Evolutionary conservation across 1,140 invertebrate species (phyloP).

Genomic region (Pemphigus obesinymphae): DNA sequence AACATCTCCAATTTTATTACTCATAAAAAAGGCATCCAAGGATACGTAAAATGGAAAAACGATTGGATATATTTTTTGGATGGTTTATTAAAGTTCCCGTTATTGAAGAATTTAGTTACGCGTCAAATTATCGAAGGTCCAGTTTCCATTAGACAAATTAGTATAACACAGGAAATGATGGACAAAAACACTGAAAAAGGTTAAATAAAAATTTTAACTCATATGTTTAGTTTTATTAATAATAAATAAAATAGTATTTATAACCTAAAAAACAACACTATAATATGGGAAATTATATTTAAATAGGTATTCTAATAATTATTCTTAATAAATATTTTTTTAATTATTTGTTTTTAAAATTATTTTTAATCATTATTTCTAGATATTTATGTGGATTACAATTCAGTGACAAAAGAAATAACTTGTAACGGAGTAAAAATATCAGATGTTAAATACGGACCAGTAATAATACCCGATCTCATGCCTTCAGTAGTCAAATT

Average conservation of each 20-base stretch:
- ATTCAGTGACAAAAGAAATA: neutral
- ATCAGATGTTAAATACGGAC: neutral
- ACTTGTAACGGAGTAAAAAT: neutral
- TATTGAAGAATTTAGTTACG: neutral
- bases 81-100: neutral
- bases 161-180: neutral
- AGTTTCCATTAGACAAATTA: neutral
- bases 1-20: neutral
- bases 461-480: neutral
- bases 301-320: too few relatives aligned
- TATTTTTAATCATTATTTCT: too few relatives aligned
- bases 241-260: too few relatives aligned
- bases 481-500: neutral
- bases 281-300: too few relatives aligned
- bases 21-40: neutral
- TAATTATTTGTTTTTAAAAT: too few relatives aligned
- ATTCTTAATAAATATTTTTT: too few relatives aligned
- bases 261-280: too few relatives aligned
- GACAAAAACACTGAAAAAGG: neutral
- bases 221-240: too few relatives aligned
- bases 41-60: neutral
- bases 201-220: too few relatives aligned
- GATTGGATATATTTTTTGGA: constrained; percentile 29
- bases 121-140: neutral
- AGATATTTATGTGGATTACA: neutral